Evolutionary conservation across 2,113 vertebrate species (phyloP).

Genomic region (Ammodramus savannarum): DNA sequence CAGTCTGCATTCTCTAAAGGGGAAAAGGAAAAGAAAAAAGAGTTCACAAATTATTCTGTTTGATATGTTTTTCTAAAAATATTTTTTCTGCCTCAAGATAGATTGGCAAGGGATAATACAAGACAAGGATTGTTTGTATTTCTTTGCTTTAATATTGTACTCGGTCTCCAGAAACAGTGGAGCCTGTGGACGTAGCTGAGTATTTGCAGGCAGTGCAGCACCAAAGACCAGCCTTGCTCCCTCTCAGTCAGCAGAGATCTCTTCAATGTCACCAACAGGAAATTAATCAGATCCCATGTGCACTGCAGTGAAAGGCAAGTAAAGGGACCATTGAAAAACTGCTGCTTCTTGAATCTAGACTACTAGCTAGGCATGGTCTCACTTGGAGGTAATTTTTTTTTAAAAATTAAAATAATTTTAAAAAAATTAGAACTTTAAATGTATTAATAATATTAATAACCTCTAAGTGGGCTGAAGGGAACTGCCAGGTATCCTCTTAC

Average conservation of each 20-base stretch:
- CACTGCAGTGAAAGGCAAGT: neutral
- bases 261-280: neutral
- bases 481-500: neutral
- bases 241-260: neutral
- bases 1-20: neutral
- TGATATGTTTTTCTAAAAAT: neutral
- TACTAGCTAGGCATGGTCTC: neutral
- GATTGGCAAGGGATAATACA: neutral
- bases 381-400: neutral
- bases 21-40: neutral
- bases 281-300: neutral
- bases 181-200: fast-evolving
- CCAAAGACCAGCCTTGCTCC: neutral
- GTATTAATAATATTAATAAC: neutral
- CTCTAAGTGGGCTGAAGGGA: neutral
- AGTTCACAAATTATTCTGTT: neutral
- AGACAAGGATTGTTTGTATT: neutral
- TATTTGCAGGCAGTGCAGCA: neutral
- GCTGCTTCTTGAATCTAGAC: neutral
- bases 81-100: neutral
- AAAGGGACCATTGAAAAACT: neutral
- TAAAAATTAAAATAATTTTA: fast-evolving
- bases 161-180: neutral
- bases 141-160: neutral
- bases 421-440: neutral